Conservation (phyloP, 2,797 vertebrate genomes). For the Diplodus sargus region DNA sequence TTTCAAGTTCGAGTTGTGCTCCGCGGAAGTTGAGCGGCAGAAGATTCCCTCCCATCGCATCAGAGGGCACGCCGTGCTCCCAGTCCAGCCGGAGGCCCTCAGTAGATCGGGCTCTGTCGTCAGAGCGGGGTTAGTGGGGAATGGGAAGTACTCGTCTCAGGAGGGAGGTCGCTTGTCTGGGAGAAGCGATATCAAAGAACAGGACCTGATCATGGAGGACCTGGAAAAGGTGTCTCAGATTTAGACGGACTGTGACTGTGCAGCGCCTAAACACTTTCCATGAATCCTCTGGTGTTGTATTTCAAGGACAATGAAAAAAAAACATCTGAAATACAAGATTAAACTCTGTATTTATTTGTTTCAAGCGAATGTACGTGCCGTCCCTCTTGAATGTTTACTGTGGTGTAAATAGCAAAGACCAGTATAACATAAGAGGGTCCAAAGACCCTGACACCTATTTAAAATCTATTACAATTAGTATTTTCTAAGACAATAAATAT, state of each 20-base stretch:
- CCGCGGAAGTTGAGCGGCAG: slow-evolving; percentile 54
- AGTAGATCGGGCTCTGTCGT: slow-evolving; percentile 34
- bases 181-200: slow-evolving; percentile 71
- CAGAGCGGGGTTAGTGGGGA: slow-evolving; percentile 38
- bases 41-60: slow-evolving; percentile 76
- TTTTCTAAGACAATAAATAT: neutral
- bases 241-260: slow-evolving; percentile 34
- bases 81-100: slow-evolving; percentile 56
- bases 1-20: slow-evolving; percentile 89
- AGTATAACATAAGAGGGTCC: neutral
- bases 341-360: neutral
- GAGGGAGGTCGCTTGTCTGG: slow-evolving; percentile 58
- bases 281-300: neutral
- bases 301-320: neutral
- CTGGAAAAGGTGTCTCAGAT: slow-evolving; percentile 79
- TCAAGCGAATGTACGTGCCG: slow-evolving; percentile 20
- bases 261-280: neutral
- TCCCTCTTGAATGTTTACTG: slow-evolving; percentile 11
- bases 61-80: slow-evolving; percentile 79
- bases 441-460: neutral
- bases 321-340: neutral
- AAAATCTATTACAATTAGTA: neutral
- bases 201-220: slow-evolving; percentile 85
- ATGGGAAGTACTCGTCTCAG: slow-evolving; percentile 56
- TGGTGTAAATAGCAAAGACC: neutral